phyloP scores from a whole-genome alignment of 2,888 invertebrate species.

The Osmoderma eremita region DNA sequence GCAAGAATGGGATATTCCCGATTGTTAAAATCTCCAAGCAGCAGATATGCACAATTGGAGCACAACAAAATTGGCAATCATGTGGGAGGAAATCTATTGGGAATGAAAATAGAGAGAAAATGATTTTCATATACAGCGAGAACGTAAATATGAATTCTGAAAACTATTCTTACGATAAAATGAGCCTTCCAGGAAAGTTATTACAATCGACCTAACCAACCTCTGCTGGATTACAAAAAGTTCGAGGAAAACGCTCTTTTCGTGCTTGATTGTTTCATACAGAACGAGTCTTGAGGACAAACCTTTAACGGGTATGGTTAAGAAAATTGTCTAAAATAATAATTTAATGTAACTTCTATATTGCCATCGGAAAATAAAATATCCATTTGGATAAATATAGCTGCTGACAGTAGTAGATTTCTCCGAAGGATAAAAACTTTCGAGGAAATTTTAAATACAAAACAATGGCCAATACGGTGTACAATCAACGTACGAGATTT shows the following conservation, averaged over 20 bases:
- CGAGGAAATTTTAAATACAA: not conserved
- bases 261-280: conserved; percentile 36
- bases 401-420: not conserved
- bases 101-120: too few relatives aligned
- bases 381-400: too few relatives aligned
- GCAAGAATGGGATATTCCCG: too few relatives aligned
- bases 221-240: conserved; percentile 8
- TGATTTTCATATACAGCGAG: too few relatives aligned
- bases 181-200: conserved; percentile 29
- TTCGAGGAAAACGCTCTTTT: conserved; percentile 20
- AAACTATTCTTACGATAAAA: conserved; percentile 30
- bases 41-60: too few relatives aligned
- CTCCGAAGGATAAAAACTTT: not conserved
- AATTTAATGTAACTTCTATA: too few relatives aligned
- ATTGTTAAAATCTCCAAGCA: too few relatives aligned
- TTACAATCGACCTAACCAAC: conserved; percentile 1
- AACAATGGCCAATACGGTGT: not conserved
- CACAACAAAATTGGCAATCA: too few relatives aligned
- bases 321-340: conserved; percentile 13
- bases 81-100: too few relatives aligned
- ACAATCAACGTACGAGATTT: not conserved
- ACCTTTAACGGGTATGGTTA: not conserved
- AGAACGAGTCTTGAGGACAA: conserved; percentile 27
- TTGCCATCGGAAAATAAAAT: too few relatives aligned
- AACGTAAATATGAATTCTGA: conserved; percentile 39